phyloP scores from a whole-genome alignment of 2,113 vertebrate species.

The Melanostigma gelatinosum region DNA sequence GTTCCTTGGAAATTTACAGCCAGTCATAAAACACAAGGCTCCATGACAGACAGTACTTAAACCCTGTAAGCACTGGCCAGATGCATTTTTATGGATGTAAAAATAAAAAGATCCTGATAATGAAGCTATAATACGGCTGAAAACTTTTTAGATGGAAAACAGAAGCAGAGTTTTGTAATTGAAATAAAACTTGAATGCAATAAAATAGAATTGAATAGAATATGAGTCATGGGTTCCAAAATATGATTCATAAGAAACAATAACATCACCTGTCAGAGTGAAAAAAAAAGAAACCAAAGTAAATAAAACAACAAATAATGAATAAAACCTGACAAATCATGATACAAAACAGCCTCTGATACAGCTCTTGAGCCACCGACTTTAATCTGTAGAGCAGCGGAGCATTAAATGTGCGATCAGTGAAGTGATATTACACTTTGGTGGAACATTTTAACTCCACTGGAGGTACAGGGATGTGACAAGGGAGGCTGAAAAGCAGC shows the following conservation, averaged over 20 bases:
- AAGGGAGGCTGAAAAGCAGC: constrained; percentile 54
- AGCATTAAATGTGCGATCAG: constrained; percentile 64
- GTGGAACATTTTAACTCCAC: constrained; percentile 63
- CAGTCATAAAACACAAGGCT: constrained; percentile 53
- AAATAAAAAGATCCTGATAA: neutral
- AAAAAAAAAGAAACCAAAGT: constrained; percentile 27
- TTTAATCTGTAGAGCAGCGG: constrained; percentile 63
- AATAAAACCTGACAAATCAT: constrained; percentile 50
- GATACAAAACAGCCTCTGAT: constrained; percentile 43
- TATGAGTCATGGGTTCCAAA: constrained; percentile 19
- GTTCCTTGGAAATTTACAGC: constrained; percentile 64
- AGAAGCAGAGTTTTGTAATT: constrained; percentile 11
- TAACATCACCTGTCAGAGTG: constrained; percentile 28
- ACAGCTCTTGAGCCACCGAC: constrained; percentile 46
- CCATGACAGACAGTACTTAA: constrained; percentile 5
- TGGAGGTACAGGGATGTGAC: constrained; percentile 45
- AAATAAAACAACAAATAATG: constrained; percentile 38
- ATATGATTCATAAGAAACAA: constrained; percentile 1
- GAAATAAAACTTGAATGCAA: constrained; percentile 7
- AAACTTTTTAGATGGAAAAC: constrained; percentile 20
- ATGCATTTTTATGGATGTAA: constrained; percentile 11
- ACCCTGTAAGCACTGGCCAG: constrained; percentile 1
- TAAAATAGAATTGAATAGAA: neutral
- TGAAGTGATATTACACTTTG: constrained; percentile 64
- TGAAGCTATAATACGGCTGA: neutral